Evolutionary conservation across 2,888 invertebrate genomes (phyloP).

Genomic region (Spisula subtruncata): DNA sequence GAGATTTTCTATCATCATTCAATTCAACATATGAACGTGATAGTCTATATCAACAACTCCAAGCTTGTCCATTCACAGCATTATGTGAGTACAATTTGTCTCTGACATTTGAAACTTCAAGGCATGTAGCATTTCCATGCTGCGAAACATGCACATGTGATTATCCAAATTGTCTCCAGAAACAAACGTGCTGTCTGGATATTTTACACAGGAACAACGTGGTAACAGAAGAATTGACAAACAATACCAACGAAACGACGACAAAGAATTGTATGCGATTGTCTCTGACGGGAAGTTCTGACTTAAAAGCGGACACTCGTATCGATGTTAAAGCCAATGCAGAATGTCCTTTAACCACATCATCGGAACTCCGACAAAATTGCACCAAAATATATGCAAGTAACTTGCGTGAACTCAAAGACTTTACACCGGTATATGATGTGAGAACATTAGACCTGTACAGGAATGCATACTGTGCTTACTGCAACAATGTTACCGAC

Average conservation of each 20-base stretch:
- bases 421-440: slow-evolving; percentile 34
- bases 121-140: background rate
- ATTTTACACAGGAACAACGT: background rate
- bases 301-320: no score
- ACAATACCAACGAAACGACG: no score
- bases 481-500: slow-evolving; percentile 33
- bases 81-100: slow-evolving; percentile 34
- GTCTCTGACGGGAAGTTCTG: no score
- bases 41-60: slow-evolving; percentile 5
- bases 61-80: slow-evolving; percentile 27
- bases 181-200: slow-evolving; percentile 41
- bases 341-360: background rate
- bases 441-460: slow-evolving; percentile 19
- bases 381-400: slow-evolving; percentile 26
- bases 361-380: background rate
- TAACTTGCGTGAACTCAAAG: background rate
- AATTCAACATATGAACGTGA: slow-evolving; percentile 6
- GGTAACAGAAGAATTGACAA: no score
- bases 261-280: no score
- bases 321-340: background rate
- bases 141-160: slow-evolving; percentile 33
- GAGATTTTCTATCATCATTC: slow-evolving; percentile 9
- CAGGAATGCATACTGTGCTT: slow-evolving; percentile 48
- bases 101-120: no score
- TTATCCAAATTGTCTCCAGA: slow-evolving; percentile 30